Base-by-base conservation (phyloP, 1,140 invertebrate genomes). In the Papilio dardanus region DNA sequence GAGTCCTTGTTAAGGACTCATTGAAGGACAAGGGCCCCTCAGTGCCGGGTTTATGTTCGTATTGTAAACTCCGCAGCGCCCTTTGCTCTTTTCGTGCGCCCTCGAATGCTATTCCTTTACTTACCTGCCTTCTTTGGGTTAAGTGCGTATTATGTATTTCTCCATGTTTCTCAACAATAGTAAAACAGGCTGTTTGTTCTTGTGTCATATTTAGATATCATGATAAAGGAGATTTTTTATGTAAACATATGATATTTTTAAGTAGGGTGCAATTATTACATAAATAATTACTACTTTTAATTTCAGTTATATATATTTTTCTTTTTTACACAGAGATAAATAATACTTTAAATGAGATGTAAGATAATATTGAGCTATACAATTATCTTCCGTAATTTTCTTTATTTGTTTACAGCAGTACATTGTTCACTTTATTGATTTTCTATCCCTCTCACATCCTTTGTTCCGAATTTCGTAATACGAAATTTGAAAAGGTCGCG, bases 401-500 rank as follows among this genome's bases (percentile, higher is more conserved):
- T 31, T 35, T 69, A 28, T 50, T 46, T 75, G 16, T 73, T 30
- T n/a, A 76, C 21, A 74, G 16, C 6, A 74, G 42, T 42, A 71
- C 62, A 77, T 78, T 68, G 74, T 79, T 71, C 71, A 67, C 50
- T 82, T 76, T 33, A 75, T 80, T 79, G 74, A 78, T 42, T 68
- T 80, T 75, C 77, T 81, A 80, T 81, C 82, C 80, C 83, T 77
- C 58, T 74, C 77, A 76, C 79, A 83, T 83, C 83, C 84, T 85
- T 86, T 86, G 82, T 86, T 80, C 79, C 67, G 79, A 86, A 87
- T 90, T 90, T 88, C 83, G 81, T 87, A 85, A 84, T 85, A 88
- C 79, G 81, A 88, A 86, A 85, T 93, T 90, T 88, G 89, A 90
- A 90, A 92, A 92, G 91, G 84, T 85, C 81, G 86, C 92, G 92